Evolutionary conservation across 1,140 invertebrate species (phyloP), one percentile per base, ranked within the genome.

Genomic region (Bombus waltoni): DNA sequence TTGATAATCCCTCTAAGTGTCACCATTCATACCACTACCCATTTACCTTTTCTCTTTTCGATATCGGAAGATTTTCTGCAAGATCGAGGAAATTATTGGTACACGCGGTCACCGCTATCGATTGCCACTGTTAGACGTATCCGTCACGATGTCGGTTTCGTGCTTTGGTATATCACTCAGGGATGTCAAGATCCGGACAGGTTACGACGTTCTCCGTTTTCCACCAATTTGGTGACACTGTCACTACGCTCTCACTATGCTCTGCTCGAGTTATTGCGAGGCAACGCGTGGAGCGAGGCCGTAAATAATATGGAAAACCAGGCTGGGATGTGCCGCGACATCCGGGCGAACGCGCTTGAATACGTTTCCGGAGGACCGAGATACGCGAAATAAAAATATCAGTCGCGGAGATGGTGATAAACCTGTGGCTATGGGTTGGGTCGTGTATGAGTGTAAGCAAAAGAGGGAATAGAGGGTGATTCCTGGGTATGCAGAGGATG

Each of bases 241-340:
- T 87, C 71, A 70, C 80, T 65, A 81, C 32, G 42, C 32, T 81
- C 65, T 62, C 40, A n/a, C 35, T n/a, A 65, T 38, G 53, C 57
- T 72, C 4, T 18, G 40, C 40, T 75, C 78, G 74, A 89, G 83
- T 91, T 92, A 92, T 91, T 86, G 91, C 88, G 62, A 83, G 82
- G 75, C 87, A 87, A 84, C 87, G 65, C 83, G 86, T 79, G 75
- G 79, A 28, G 79, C 80, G 91, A 81, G 68, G 81, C 85, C 91
- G 91, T 93, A 93, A 93, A 93, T 93, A 93, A 93, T 93, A 93
- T 88, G 92, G 87, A 86, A 86, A 91, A 91, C 80, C 91, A 71
- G 59, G 35, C n/a, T 22, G 35, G 35, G 40, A 13, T 13, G 2
- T 13, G 35, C 1, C 25, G 10, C n/a, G n/a, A 53, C 18, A 53